phyloP scores from a whole-genome alignment of 2,888 invertebrate genomes.

The Polylopha cassiicola region DNA sequence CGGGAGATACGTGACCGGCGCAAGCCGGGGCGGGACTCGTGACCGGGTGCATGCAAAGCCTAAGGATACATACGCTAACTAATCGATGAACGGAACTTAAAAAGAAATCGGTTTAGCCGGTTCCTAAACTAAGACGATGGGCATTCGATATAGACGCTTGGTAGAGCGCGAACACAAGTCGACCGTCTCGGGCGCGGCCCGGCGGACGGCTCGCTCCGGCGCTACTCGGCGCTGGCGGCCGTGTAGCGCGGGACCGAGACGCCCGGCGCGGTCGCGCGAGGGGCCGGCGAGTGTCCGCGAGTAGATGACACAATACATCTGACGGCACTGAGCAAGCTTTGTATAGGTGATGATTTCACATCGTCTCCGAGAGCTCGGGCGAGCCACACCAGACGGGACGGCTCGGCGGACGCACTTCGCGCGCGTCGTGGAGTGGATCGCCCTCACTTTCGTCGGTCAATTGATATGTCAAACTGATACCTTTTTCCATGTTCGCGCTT shows the following conservation, averaged over 20 bases:
- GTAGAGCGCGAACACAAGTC: slow-evolving; percentile 66
- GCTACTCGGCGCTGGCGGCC: slow-evolving; percentile 30
- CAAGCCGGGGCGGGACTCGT: slow-evolving; percentile 68
- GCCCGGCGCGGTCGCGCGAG: slow-evolving; percentile 36
- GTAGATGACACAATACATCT: slow-evolving; percentile 79
- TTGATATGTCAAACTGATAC: slow-evolving; percentile 81
- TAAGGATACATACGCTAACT: slow-evolving; percentile 72
- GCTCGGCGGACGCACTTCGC: slow-evolving; percentile 30
- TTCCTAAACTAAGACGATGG: slow-evolving; percentile 68
- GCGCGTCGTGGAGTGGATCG: slow-evolving; percentile 55
- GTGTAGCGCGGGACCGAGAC: slow-evolving; percentile 37
- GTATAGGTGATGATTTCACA: slow-evolving; percentile 66
- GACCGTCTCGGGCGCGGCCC: slow-evolving; percentile 40
- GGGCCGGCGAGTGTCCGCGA: slow-evolving; percentile 59
- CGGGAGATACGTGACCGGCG: slow-evolving; percentile 60
- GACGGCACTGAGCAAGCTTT: slow-evolving; percentile 78
- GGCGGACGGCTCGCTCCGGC: slow-evolving; percentile 38
- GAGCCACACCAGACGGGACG: slow-evolving; percentile 53
- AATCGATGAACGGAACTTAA: slow-evolving; percentile 74
- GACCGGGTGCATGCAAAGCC: slow-evolving; percentile 76
- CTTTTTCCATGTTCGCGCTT: slow-evolving; percentile 99
- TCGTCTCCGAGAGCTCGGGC: slow-evolving; percentile 63
- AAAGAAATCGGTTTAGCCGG: slow-evolving; percentile 72
- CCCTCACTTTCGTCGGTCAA: slow-evolving; percentile 65
- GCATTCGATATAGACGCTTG: slow-evolving; percentile 75